Conservation (phyloP, 1,140 invertebrate genomes). For the Xylocopa sonorina region DNA sequence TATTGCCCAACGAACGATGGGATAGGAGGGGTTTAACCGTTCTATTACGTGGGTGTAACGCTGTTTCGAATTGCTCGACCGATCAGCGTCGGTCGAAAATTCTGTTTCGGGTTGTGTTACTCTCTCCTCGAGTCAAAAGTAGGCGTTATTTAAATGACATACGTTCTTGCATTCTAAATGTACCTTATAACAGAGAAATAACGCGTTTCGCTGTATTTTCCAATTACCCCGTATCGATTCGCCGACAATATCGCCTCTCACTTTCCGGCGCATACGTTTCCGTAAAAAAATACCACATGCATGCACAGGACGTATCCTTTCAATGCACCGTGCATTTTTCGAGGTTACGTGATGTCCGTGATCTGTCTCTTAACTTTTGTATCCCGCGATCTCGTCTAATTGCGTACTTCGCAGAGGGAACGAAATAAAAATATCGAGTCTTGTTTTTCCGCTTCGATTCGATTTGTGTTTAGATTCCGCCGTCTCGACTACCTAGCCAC, state of each 20-base stretch:
- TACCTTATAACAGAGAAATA: slow-evolving; percentile 35
- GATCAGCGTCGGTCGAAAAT: slow-evolving; percentile 1
- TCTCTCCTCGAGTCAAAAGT: slow-evolving; percentile 43
- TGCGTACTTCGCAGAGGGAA: no score
- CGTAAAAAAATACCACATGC: slow-evolving; percentile 7
- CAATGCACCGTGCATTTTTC: slow-evolving; percentile 1
- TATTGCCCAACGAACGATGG: no score
- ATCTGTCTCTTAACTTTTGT: not conserved
- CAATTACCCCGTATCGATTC: not conserved
- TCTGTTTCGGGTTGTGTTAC: slow-evolving; percentile 34
- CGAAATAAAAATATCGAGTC: not conserved
- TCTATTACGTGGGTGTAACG: not conserved
- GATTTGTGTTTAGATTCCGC: not conserved
- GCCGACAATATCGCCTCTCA: slow-evolving; percentile 22
- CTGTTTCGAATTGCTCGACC: not conserved
- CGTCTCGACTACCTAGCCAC: not conserved
- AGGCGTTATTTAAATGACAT: slow-evolving; percentile 66
- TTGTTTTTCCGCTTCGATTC: not conserved
- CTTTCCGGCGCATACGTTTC: not conserved
- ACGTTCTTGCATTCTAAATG: slow-evolving; percentile 26
- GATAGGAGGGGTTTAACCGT: not conserved
- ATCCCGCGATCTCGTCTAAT: not conserved
- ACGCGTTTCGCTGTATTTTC: not conserved
- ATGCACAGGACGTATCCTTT: not conserved
- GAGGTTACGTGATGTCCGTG: slow-evolving; percentile 3